Base-by-base conservation (phyloP, 2,888 invertebrate species). In the Cataglyphis albicans region DNA sequence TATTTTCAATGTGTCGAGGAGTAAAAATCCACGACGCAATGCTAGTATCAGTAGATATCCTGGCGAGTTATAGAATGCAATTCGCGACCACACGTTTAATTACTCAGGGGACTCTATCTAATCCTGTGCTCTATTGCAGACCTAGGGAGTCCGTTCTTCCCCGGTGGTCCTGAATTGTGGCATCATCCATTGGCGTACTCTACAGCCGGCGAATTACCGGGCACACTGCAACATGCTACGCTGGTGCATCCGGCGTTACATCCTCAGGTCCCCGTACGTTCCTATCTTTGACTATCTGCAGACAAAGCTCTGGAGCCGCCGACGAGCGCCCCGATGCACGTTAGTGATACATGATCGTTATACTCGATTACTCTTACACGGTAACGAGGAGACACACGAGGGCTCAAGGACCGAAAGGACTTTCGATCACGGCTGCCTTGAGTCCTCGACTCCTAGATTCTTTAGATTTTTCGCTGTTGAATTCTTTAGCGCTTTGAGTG, bases 211-310 rank as follows among this genome's bases (percentile, higher is more conserved):
- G 98, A 98, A 95, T 96, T 98, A 95, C 98, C 97, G 87, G 97
- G 97, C 89, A 96, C 97, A 91, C 96, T 98, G 93, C 98, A 98
- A 95, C 98, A 98, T 95, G 97, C 97, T 90, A 97, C 98, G 91
- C 97, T 99, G 94, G 98, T 99, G 95, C 99, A 99, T 95, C 99
- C 99, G 95, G 99, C 98, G 95, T 97, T 99, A 96, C 98, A 98
- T 96, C 98, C 98, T 95, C 99, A 99, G 97, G 98, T 99, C 95
- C 98, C 98, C 95, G 98, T 98, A 95, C 98, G 98, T 96, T 98
- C 98, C 96, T 98, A 98, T 97, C 98, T 98, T 97, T 98, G 98
- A 98, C 98, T 98, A 98, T 97, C 98, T 97, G 97, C 97, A 96
- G 97, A 97, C 96, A 97, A 97, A 96, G 96, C 96, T 95, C 95